Evolutionary conservation across 2,888 invertebrate species (phyloP).

Genomic region (Drosophila yooni): DNA sequence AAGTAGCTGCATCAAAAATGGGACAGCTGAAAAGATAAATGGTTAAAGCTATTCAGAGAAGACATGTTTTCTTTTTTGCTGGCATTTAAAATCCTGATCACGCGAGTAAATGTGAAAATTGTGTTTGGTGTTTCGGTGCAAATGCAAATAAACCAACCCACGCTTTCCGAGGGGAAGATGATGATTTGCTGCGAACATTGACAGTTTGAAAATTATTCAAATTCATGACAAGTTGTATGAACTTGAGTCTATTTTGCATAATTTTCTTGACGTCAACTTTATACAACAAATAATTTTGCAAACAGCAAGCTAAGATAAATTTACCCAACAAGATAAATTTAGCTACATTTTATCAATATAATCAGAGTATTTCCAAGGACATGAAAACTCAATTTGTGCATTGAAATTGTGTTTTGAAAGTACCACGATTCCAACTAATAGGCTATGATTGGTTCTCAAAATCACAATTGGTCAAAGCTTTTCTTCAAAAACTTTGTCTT

Average conservation of each 20-base stretch:
- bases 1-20: conserved; percentile 9
- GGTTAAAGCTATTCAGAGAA: conserved; percentile 18
- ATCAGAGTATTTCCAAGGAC: conserved; percentile 14
- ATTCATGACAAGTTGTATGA: conserved; percentile 64
- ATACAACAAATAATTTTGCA: conserved; percentile 36
- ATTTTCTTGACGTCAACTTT: conserved; percentile 60
- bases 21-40: conserved; percentile 27
- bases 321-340: not conserved
- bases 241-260: conserved; percentile 70
- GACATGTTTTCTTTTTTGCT: not conserved
- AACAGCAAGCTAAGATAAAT: conserved; percentile 22
- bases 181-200: conserved; percentile 23
- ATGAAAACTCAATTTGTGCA: conserved; percentile 44
- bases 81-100: conserved; percentile 44
- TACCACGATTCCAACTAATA: conserved; percentile 4
- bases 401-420: conserved; percentile 3
- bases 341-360: conserved; percentile 16
- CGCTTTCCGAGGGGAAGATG: not conserved
- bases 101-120: conserved; percentile 18
- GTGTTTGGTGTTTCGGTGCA: conserved; percentile 3
- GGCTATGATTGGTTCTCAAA: not conserved
- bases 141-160: conserved; percentile 32
- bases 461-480: conserved; percentile 10
- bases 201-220: conserved; percentile 63
- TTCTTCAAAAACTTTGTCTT: conserved; percentile 10